Conservation (phyloP, 2,113 vertebrate species). For the Coptodon rendalli region DNA sequence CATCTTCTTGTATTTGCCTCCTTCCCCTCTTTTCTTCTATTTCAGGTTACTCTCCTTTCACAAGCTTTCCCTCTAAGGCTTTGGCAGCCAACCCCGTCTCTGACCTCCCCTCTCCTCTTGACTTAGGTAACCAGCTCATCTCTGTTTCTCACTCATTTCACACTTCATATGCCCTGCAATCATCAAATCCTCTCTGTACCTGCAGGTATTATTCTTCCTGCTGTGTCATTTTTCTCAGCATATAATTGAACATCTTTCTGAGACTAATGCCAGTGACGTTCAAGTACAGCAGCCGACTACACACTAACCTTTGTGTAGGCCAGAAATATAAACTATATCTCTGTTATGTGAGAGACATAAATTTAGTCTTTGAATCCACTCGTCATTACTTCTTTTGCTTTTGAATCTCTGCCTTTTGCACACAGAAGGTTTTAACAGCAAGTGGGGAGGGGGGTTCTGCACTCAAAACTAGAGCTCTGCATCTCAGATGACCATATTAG, state of each 20-base stretch:
- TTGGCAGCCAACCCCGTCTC: slow-evolving; percentile 81
- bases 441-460: background rate
- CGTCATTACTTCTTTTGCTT: background rate
- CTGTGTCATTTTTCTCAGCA: background rate
- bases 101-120: slow-evolving; percentile 84
- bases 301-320: background rate
- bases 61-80: slow-evolving; percentile 87
- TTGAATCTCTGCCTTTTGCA: background rate
- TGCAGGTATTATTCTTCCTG: background rate
- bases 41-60: slow-evolving; percentile 87
- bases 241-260: background rate
- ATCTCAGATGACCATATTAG: background rate
- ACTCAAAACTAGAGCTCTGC: background rate
- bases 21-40: slow-evolving; percentile 71
- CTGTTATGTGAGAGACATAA: background rate
- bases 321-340: background rate
- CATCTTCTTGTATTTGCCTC: slow-evolving; percentile 7
- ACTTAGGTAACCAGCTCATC: slow-evolving; percentile 80
- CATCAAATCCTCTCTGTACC: background rate
- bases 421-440: background rate
- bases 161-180: slow-evolving; percentile 3
- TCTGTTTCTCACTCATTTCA: slow-evolving; percentile 27
- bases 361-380: background rate
- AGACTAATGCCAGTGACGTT: background rate
- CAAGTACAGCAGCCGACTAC: background rate